A percentile compares a stretch with the other conserved stretches of the same genome.
Conservation (phyloP, 2,888 invertebrate genomes). For the Himalopsyche kuldschensis region DNA sequence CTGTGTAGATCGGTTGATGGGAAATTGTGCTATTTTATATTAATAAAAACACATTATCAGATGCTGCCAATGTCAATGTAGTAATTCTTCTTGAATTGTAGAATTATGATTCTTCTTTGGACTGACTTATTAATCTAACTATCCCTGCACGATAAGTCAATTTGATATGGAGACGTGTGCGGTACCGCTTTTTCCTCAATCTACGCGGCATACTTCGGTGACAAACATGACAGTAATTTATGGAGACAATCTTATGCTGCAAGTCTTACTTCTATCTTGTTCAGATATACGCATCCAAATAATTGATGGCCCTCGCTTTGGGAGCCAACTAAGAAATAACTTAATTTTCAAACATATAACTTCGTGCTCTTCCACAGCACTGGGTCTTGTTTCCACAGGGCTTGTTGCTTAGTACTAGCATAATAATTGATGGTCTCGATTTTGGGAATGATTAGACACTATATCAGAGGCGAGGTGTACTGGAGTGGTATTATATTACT, state of each 20-base stretch:
- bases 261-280: neutral
- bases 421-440: neutral
- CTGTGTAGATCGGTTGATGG: too few species aligned
- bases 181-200: neutral
- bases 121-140: too few species aligned
- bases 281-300: neutral
- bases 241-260: constrained; percentile 6
- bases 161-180: neutral
- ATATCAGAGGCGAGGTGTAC: neutral
- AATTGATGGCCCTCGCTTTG: constrained; percentile 10
- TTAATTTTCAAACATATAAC: neutral
- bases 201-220: neutral
- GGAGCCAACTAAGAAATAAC: neutral
- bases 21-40: too few species aligned
- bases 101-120: too few species aligned
- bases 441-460: neutral
- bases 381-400: neutral
- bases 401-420: neutral
- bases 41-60: too few species aligned
- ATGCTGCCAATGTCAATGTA: too few species aligned
- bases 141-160: neutral
- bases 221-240: constrained; percentile 13
- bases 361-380: neutral
- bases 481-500: neutral
- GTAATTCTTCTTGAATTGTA: too few species aligned